Evolutionary conservation across 2,888 invertebrate species (phyloP).

Genomic region (Leptothorax acervorum): DNA sequence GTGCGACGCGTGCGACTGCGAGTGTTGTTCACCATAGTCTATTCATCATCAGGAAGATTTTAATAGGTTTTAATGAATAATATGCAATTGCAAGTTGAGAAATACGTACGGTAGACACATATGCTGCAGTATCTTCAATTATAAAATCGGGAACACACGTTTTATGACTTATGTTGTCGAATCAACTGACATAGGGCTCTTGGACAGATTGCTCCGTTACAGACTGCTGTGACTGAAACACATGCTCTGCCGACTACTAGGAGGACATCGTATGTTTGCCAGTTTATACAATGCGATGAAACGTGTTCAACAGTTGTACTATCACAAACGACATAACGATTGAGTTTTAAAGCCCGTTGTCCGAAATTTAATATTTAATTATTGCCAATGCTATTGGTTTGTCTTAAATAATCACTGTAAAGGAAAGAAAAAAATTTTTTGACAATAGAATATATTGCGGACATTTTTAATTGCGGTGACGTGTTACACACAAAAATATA

Average conservation of each 20-base stretch:
- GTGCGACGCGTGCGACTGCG: constrained; percentile 35
- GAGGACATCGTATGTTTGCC: constrained; percentile 27
- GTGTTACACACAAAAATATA: neutral
- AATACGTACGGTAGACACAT: constrained; percentile 1
- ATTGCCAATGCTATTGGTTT: constrained; percentile 37
- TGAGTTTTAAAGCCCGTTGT: constrained; percentile 71
- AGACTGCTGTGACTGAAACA: constrained; percentile 12
- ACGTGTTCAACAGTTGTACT: constrained; percentile 12
- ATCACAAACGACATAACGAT: constrained; percentile 45
- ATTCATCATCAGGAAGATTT: constrained; percentile 44
- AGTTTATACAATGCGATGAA: constrained; percentile 38
- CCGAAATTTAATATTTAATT: constrained; percentile 62
- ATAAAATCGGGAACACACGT: constrained; percentile 27
- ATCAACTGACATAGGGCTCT: constrained; percentile 23
- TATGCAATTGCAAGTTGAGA: neutral
- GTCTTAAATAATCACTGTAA: neutral
- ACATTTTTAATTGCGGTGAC: constrained; percentile 33
- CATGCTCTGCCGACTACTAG: constrained; percentile 31
- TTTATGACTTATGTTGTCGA: constrained; percentile 31
- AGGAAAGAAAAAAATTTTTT: neutral
- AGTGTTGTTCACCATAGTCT: constrained; percentile 46
- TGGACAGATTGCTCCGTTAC: constrained; percentile 14
- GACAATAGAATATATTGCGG: neutral
- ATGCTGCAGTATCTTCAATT: constrained; percentile 29
- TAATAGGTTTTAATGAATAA: constrained; percentile 12